Evolutionary conservation across 2,113 vertebrate species (phyloP).

Genomic region (Campylomormyrus numenius): DNA sequence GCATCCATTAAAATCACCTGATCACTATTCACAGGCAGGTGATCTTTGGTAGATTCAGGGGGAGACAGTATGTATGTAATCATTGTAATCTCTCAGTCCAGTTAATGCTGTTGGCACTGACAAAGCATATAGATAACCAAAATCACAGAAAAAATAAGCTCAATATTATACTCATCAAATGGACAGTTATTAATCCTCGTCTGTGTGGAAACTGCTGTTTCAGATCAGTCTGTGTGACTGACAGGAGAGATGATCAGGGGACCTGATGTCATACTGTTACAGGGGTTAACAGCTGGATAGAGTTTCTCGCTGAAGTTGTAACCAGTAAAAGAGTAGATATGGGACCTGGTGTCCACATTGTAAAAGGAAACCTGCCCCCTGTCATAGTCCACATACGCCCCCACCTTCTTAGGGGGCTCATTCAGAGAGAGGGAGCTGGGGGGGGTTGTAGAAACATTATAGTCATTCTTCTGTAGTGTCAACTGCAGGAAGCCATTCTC

Average conservation of each 20-base stretch:
- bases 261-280: slow-evolving; percentile 23
- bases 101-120: not conserved
- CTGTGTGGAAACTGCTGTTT: not conserved
- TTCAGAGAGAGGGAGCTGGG: slow-evolving; percentile 28
- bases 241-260: slow-evolving; percentile 42
- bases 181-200: not conserved
- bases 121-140: not conserved
- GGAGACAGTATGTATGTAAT: not conserved
- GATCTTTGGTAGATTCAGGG: not conserved
- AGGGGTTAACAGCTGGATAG: slow-evolving; percentile 37
- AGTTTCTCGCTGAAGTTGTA: slow-evolving; percentile 43
- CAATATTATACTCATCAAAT: not conserved
- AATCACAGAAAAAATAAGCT: not conserved
- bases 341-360: slow-evolving; percentile 31
- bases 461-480: slow-evolving; percentile 31
- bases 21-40: not conserved
- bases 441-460: slow-evolving; percentile 44
- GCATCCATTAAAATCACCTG: not conserved
- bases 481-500: slow-evolving; percentile 60
- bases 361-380: slow-evolving; percentile 48
- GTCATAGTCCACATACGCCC: slow-evolving; percentile 48
- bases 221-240: not conserved
- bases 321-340: slow-evolving; percentile 50
- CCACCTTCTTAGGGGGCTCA: slow-evolving; percentile 33
- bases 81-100: not conserved